These are phyloP conservation scores for Saguinus midas DNA, from an alignment of 2,113 vertebrate genomes.

Conservation along the genomic window DNA sequence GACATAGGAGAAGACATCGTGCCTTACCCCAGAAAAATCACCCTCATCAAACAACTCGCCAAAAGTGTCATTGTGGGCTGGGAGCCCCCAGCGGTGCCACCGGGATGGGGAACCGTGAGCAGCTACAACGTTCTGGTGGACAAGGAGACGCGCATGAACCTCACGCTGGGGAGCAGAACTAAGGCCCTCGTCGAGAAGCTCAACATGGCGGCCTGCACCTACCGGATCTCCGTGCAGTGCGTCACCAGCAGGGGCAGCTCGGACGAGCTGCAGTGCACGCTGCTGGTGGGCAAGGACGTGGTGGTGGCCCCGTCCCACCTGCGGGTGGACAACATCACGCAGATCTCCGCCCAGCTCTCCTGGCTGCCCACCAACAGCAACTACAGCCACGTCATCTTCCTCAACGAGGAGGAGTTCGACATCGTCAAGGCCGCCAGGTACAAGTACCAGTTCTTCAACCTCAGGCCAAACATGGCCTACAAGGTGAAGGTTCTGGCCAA, in stretches of 20 bases:
- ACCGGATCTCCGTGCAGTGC: constrained; percentile 95
- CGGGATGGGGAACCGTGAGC: constrained; percentile 92
- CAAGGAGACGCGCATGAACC: constrained; percentile 91
- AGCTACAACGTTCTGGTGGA: constrained; percentile 97
- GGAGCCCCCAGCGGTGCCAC: constrained; percentile 94
- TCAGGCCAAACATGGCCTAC: constrained; percentile 93
- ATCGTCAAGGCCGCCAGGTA: constrained; percentile 93
- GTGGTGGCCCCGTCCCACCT: constrained; percentile 95
- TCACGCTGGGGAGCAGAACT: constrained; percentile 91
- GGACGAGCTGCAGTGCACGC: constrained; percentile 93
- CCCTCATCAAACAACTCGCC: constrained; percentile 98
- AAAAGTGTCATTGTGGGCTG: constrained; percentile 99
- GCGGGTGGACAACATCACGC: constrained; percentile 92
- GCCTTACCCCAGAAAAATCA: constrained; percentile 98
- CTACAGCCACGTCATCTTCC: constrained; percentile 96
- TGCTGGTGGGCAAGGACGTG: constrained; percentile 96
- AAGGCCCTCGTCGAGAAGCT: constrained; percentile 98
- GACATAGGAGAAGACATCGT: constrained; percentile 97
- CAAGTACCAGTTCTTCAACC: constrained; percentile 94
- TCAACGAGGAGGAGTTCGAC: constrained; percentile 94
- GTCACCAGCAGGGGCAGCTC: constrained; percentile 92
- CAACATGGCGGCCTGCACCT: constrained; percentile 89
- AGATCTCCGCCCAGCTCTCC: constrained; percentile 92
- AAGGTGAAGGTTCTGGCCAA: constrained; percentile 93
- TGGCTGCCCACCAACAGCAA: constrained; percentile 99